Conservation (phyloP, 2,888 invertebrate species). For the Galerucella nymphaeae region DNA sequence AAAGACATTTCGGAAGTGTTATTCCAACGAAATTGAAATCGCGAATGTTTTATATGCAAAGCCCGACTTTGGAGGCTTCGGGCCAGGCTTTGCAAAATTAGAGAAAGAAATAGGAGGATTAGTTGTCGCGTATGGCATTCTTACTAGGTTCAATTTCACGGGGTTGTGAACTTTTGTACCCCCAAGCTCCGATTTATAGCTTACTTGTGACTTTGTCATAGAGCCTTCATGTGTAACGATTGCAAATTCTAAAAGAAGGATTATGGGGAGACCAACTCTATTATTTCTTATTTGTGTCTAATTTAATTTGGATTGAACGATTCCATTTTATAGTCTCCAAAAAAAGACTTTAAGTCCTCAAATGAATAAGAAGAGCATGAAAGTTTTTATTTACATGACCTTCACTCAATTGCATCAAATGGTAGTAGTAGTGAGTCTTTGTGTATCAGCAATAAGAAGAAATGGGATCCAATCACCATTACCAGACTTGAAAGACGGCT, state of each 20-base stretch:
- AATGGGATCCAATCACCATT: too few species aligned
- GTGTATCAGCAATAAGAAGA: too few species aligned
- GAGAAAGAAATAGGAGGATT: constrained; percentile 63
- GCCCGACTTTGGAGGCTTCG: constrained; percentile 61
- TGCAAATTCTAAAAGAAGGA: constrained; percentile 25
- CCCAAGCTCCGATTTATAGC: constrained; percentile 59
- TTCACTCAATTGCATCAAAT: too few species aligned
- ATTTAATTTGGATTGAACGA: constrained; percentile 2
- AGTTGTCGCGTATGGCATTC: constrained; percentile 62
- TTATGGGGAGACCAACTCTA: constrained; percentile 31
- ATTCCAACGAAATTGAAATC: constrained; percentile 59
- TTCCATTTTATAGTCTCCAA: not conserved
- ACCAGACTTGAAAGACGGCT: too few species aligned
- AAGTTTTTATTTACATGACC: too few species aligned
- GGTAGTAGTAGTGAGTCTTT: too few species aligned
- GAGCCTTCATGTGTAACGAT: constrained; percentile 37
- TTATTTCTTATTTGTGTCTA: constrained; percentile 27
- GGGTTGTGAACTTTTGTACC: constrained; percentile 57
- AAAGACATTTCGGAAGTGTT: constrained; percentile 41
- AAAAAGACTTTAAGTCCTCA: not conserved
- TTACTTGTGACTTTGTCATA: constrained; percentile 44
- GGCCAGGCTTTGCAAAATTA: constrained; percentile 61
- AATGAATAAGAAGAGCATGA: too few species aligned
- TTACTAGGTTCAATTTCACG: constrained; percentile 62
- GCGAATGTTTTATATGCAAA: constrained; percentile 63